Conservation (phyloP, 2,113 vertebrate species). For the Formicarius rufipectus region DNA sequence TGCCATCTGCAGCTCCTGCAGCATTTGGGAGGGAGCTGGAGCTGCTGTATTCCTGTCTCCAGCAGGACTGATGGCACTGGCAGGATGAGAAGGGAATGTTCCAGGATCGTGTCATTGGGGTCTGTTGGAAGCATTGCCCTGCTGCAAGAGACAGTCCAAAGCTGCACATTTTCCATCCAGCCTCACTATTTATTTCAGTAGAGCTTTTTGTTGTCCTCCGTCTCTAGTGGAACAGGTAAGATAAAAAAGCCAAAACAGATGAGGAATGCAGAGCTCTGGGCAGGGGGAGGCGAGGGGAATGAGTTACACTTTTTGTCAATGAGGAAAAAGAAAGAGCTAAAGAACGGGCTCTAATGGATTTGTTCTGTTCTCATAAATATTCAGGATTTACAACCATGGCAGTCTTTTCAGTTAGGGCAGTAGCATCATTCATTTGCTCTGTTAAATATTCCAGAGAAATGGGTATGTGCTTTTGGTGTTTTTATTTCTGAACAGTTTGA, state of each 20-base stretch:
- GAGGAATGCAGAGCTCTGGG: background rate
- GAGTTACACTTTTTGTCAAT: background rate
- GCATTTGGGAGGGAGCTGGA: background rate
- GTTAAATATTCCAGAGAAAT: background rate
- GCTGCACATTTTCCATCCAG: background rate
- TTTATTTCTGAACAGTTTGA: background rate
- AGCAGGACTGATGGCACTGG: background rate
- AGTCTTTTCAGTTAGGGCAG: background rate
- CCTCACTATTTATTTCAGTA: background rate
- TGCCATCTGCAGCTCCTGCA: background rate
- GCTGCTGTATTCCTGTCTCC: background rate
- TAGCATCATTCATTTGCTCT: background rate
- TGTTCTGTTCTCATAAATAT: background rate
- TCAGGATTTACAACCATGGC: background rate
- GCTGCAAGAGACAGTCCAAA: background rate
- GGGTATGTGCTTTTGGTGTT: background rate
- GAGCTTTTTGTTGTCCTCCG: background rate
- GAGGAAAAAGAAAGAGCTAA: background rate
- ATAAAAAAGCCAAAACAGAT: background rate
- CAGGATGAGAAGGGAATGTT: background rate
- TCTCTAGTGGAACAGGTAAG: background rate
- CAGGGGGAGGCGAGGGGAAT: background rate
- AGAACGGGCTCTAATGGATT: background rate
- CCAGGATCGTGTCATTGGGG: background rate
- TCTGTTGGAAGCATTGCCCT: background rate